Evolutionary conservation across 2,113 vertebrate species (phyloP), one percentile per base, ranked within the genome.

Genomic region (Galemys pyrenaicus): DNA sequence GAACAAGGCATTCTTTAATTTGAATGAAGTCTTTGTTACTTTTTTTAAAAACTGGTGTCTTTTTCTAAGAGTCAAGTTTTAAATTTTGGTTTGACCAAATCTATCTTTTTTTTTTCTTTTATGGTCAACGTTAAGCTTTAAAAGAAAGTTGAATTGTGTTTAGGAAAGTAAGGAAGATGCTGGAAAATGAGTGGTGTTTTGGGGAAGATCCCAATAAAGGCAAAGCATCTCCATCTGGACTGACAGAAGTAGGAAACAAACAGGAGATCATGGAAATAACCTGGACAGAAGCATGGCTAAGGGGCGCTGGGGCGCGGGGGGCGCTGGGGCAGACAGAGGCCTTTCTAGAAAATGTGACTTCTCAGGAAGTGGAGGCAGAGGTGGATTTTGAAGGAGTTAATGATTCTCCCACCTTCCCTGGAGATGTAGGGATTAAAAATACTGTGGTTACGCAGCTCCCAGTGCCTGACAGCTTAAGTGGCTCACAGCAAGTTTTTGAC

Each of bases 11-110:
- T 49, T 89, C 35, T 67, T 87, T 73, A 54, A 39, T 70, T 46
- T 65, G 67, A 67, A 82, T n/a, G n/a, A 74, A 44, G 64, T 60
- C 24, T 87, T 56, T 70, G 49, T 39, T 37, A 24, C 22, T 73
- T 92, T 68, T n/a, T 70, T 6, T 70, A 10, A 75, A 28, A n/a
- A 51, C 51, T 67, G 5, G 17, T 49, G 60, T 39, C 10, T 77
- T 81, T 74, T 77, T 39, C 20, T 84, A 13, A 88, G 58, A 94
- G 32, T 88, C 26, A 51, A 58, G 46, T 78, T 65, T 88, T 56
- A 71, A 26, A 80, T 65, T 79, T 84, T 39, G 0, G 37, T 28
- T 26, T 62, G 39, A 67, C 54, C 24, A 89, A 80, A 75, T 22
- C 20, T 46, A 84, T 7, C 26, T 2, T 39, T 4, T 49, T 32